Base-by-base conservation (phyloP, 2,888 invertebrate genomes). In the Asteroscopus sphinx region DNA sequence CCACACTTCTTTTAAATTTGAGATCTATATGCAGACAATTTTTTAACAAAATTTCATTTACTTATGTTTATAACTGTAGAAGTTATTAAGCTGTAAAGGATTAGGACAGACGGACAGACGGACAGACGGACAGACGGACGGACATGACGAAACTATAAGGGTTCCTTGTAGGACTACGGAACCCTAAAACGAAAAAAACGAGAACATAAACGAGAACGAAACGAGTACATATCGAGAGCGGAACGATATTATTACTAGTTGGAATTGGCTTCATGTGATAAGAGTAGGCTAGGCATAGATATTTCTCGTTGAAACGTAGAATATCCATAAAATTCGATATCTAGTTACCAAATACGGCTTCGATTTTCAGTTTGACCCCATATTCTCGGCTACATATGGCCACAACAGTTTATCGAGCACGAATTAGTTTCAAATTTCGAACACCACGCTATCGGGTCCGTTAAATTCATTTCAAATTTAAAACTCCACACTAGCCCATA, bases 221-320 rank as follows among this genome's bases (percentile, higher is more conserved):
- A n/a, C n/a, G n/a, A n/a, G n/a, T n/a, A n/a, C n/a, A 46, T 46
- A 52, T 45, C 28, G 30, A 35, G 15, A 45, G 32, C 35, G 21
- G 26, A 30, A 32, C 40, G 21, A 21, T 68, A 68, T 61, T 64
- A 41, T 33, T 41, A 46, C 62, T 15, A 44, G 26, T 21, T 15
- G 16, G 28, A 45, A 63, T 60, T 68, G 36, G 26, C 45, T 47
- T 30, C 28, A 16, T 41, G 17, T 32, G 26, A 26, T 15, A 26
- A 11, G 9, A 42, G n/a, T 30, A 42, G 16, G 16, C 15, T 8
- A 15, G 6, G 15, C 13, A 6, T 7, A 12, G n/a, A 11, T 13
- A 13, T 7, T 33, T 33, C 13, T 33, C 13, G 9, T 12, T 12
- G 9, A 39, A 25, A 21, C 21, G 12, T 25, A 11, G 8, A 16